A percentile compares a stretch with the other conserved stretches of the same genome.
These are phyloP conservation scores for Sebastiscus tertius DNA, from an alignment of 2,797 vertebrate species.

Conservation along the genomic window DNA sequence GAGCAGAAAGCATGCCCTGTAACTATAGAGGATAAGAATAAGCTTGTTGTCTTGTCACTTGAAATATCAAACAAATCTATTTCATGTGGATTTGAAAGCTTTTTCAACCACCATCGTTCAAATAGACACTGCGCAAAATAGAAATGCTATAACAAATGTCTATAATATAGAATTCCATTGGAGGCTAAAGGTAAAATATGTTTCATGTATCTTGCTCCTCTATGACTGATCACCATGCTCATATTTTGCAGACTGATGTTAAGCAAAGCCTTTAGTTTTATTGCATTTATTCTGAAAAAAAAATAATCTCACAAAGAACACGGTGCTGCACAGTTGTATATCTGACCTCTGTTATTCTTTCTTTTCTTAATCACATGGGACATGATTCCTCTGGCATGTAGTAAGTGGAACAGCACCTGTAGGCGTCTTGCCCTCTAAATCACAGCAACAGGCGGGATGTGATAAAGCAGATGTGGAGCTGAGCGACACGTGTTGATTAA, in stretches of 20 bases:
- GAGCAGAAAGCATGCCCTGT: background rate
- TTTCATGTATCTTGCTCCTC: background rate
- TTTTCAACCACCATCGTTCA: background rate
- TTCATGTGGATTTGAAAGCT: background rate
- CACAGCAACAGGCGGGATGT: conserved; percentile 48
- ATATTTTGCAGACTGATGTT: background rate
- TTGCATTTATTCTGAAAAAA: background rate
- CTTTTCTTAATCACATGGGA: conserved; percentile 47
- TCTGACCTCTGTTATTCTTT: conserved; percentile 46
- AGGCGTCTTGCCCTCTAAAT: conserved; percentile 45
- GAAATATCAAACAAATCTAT: background rate
- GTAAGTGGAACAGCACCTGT: conserved; percentile 62
- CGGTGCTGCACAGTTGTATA: background rate
- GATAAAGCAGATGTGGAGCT: conserved; percentile 51
- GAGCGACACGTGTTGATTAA: conserved; percentile 29
- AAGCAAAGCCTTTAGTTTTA: background rate
- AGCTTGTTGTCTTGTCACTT: background rate
- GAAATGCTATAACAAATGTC: background rate
- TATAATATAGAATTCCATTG: background rate
- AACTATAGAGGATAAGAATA: background rate
- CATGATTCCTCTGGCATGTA: conserved; percentile 40
- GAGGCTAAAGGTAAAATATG: background rate
- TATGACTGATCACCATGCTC: background rate
- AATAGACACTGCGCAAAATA: background rate
- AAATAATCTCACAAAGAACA: background rate